A percentile compares a stretch with the other conserved stretches of the same genome.
These are phyloP conservation scores for Megaustenia siamemsis DNA, from an alignment of 2,888 invertebrate genomes.

Conservation along the genomic window DNA sequence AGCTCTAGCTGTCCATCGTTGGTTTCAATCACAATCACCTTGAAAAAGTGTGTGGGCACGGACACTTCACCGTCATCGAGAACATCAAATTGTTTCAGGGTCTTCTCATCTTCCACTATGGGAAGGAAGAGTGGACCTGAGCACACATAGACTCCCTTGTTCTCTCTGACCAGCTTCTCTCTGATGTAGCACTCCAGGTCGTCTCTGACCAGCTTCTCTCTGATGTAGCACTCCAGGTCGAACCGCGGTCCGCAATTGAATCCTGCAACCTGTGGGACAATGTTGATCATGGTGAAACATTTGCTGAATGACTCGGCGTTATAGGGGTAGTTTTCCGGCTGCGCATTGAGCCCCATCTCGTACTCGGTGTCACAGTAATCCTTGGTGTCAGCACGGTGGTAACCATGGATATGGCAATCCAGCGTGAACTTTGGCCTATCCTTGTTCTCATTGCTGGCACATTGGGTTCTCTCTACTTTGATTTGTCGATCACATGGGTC, in stretches of 20 bases:
- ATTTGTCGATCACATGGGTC: conserved; percentile 48
- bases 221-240: conserved; percentile 48
- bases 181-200: conserved; percentile 51
- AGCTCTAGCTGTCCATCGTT: conserved; percentile 53
- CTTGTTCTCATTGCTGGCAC: conserved; percentile 47
- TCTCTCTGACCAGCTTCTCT: conserved; percentile 52
- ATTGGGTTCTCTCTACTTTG: conserved; percentile 48
- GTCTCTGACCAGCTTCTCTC: conserved; percentile 46
- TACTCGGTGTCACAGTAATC: conserved; percentile 54
- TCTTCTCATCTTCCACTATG: conserved; percentile 51
- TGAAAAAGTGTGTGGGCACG: conserved; percentile 55
- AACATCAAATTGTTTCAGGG: conserved; percentile 46
- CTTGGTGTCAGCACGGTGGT: conserved; percentile 54
- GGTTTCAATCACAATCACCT: conserved; percentile 54
- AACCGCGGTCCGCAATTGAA: conserved; percentile 55
- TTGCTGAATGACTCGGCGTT: conserved; percentile 48
- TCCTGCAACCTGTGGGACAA: conserved; percentile 51
- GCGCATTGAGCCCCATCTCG: conserved; percentile 49
- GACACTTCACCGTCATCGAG: conserved; percentile 54
- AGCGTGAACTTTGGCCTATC: conserved; percentile 52
- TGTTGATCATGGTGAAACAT: conserved; percentile 52
- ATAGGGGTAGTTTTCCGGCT: conserved; percentile 50
- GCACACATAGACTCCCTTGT: conserved; percentile 55
- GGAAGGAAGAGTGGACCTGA: conserved; percentile 53
- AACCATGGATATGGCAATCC: conserved; percentile 54